Evolutionary conservation across 2,888 invertebrate species (phyloP).

Genomic region (Nymphalis c-album): DNA sequence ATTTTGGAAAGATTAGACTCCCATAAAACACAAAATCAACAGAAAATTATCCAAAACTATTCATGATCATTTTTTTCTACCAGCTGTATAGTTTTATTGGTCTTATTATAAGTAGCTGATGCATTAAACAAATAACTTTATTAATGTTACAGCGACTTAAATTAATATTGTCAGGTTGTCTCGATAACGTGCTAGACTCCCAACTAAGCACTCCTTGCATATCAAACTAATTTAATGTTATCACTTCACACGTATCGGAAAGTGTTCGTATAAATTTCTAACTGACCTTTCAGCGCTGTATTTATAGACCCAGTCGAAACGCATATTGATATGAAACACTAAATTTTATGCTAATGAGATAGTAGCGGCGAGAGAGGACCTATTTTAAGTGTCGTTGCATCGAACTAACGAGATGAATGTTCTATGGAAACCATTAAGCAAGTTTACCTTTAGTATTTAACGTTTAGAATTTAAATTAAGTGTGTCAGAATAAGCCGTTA

Average conservation of each 20-base stretch:
- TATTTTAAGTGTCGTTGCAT: slow-evolving; percentile 11
- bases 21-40: no score
- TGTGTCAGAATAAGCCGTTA: not conserved
- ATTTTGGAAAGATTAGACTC: no score
- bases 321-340: slow-evolving; percentile 53
- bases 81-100: not conserved
- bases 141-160: slow-evolving; percentile 3
- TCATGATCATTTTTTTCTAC: not conserved
- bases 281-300: slow-evolving; percentile 48
- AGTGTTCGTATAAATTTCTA: slow-evolving; percentile 25
- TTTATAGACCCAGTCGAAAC: slow-evolving; percentile 53
- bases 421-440: not conserved
- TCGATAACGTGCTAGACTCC: slow-evolving; percentile 11
- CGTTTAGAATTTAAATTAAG: not conserved
- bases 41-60: not conserved
- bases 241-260: slow-evolving; percentile 30
- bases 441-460: slow-evolving; percentile 1
- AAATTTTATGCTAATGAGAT: slow-evolving; percentile 29
- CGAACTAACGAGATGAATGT: slow-evolving; percentile 16
- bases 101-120: slow-evolving; percentile 3
- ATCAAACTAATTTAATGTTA: slow-evolving; percentile 35
- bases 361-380: slow-evolving; percentile 13
- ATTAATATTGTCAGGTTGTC: slow-evolving; percentile 6
- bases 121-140: slow-evolving; percentile 8
- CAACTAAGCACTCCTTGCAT: slow-evolving; percentile 15